Evolutionary conservation across 1,140 invertebrate species (phyloP), one percentile per base, ranked within the genome.

Genomic region (Batillaria attramentaria): DNA sequence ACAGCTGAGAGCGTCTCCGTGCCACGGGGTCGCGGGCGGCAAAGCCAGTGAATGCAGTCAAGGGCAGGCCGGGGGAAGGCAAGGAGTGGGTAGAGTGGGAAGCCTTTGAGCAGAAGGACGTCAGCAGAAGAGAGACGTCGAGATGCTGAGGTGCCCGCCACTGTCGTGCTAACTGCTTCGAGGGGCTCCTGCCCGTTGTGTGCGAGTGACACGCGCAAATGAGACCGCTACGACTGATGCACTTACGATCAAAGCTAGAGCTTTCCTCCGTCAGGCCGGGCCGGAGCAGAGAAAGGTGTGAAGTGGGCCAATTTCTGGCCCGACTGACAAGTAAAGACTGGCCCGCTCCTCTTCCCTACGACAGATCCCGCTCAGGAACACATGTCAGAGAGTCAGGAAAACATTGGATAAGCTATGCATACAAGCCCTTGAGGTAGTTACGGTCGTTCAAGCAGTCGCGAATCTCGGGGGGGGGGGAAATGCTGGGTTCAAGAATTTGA

Each of bases 151-250:
- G 37, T 16, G 24, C 33, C 16, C 60, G 42, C 31, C 37, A 65
- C 28, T 60, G 57, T 62, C 57, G 16, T 13, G 24, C 57, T 74
- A 37, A 74, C 33, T 50, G 57, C 33, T 37, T 57, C 5, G 37
- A 74, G 68, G 42, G 39, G 68, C 35, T 24, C 68, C 41, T 46
- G 68, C 68, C 41, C 60, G 54, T 65, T 80, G 79, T 73, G 24
- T 68, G 65, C 73, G 66, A 68, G 65, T 80, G 79, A 80, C 79
- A 74, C 50, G 73, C 65, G 65, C 79, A 80, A 80, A 80, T 76
- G 79, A 80, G 79, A 46, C 65, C 28, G 72, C 76, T 76, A 70
- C 72, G 72, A 69, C 65, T 31, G 20, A 62, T 41, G n/a, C 65
- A 35, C 62, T 70, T 37, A 39, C 37, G 72, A 80, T 76, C 79